Evolutionary conservation across 2,888 invertebrate genomes (phyloP), one percentile per base, ranked within the genome.

Genomic region (Acleris sparsana): DNA sequence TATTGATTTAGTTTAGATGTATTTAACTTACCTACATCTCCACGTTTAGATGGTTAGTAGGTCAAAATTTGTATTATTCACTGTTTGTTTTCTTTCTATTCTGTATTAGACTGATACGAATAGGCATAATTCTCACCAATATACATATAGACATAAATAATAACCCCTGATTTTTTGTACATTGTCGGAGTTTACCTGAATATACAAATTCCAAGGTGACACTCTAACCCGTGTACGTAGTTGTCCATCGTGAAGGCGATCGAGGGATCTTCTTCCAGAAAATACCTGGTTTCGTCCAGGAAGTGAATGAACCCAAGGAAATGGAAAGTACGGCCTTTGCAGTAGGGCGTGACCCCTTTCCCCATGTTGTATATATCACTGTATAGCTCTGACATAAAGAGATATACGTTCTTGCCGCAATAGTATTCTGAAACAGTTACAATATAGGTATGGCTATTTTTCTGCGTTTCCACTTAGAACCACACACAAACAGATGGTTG

Each of bases 291-390:
- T 44, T 92, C 92, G 33, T 90, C 89, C 53, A 88, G 87, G 69
- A 79, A 89, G 70, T 92, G 92, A 0, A 92, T 72, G 72, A 92
- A 91, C 0, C 92, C 57, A 43, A 91, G 80, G 77, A 92, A 92
- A 1, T 87, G 79, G 75, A 92, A 92, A 0, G 88, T 86, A 0
- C 89, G 73, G 53, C 88, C 91, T 68, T 83, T 86, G 80, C 92
- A 92, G 73, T 88, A 91, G 0, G 92, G 92, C 2, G 92, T 84
- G 0, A 80, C 64, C 0, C 91, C 90, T 4, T 75, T 77, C 0
- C 91, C 92, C 86, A 92, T 88, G 69, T 82, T 79, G 75, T 92
- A 92, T 18, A 92, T 89, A 55, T 92, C 92, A 43, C 87, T 90
- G 80, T 92, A 92, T 0, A 88, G 67, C 71, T 92, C 90, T 0